phyloP scores from a whole-genome alignment of 2,888 invertebrate genomes.

The Tanypteryx hageni region DNA sequence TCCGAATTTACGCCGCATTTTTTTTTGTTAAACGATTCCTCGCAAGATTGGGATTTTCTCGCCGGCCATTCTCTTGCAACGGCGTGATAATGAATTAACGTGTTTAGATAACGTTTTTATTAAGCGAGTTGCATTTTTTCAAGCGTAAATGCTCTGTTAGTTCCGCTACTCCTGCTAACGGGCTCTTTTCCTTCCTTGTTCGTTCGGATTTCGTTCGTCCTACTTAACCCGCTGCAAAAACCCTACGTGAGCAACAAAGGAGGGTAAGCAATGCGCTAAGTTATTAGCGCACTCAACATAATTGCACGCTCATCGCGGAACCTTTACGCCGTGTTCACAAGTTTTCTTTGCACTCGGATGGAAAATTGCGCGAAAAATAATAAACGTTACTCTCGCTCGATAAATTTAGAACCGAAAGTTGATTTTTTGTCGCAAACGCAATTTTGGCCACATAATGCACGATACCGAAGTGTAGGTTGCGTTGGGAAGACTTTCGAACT shows the following conservation, averaged over 20 bases:
- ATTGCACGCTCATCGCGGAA: neutral
- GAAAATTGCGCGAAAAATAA: neutral
- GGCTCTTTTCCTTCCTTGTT: neutral
- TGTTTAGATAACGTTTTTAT: too few species aligned
- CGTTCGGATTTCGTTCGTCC: neutral
- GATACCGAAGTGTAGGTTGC: neutral
- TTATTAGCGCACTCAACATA: conserved; percentile 25
- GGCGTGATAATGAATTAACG: too few species aligned
- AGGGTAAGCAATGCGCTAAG: neutral
- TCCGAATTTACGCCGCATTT: too few species aligned
- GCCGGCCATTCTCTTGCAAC: too few species aligned
- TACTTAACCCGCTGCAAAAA: neutral
- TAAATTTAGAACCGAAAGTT: neutral
- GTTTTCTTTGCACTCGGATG: neutral
- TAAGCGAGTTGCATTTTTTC: neutral
- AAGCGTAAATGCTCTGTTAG: neutral
- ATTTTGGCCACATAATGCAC: neutral
- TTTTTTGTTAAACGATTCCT: too few species aligned
- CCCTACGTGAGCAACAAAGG: neutral
- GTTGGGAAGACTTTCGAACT: neutral
- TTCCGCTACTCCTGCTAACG: neutral
- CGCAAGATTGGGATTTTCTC: too few species aligned
- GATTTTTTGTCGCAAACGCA: neutral
- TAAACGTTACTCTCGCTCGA: neutral
- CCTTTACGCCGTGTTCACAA: neutral